A percentile compares a stretch with the other conserved stretches of the same genome.
Evolutionary conservation across 2,113 vertebrate species (phyloP).

Genomic region (Aphelocoma coerulescens): DNA sequence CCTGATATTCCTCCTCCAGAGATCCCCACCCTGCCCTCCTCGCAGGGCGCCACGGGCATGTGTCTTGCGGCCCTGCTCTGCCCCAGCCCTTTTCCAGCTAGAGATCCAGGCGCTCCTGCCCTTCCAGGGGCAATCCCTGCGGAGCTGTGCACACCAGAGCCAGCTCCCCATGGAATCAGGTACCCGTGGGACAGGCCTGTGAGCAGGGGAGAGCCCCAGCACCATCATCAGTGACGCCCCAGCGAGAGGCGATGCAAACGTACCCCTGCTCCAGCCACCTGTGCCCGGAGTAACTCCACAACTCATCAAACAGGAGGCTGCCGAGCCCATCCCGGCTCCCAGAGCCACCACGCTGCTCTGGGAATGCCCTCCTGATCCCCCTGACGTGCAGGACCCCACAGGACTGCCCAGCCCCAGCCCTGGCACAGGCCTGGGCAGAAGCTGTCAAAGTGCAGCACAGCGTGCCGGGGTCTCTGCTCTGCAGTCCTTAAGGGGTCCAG

Average conservation of each 20-base stretch:
- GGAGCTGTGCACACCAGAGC: neutral
- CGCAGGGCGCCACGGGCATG: neutral
- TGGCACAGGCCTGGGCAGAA: neutral
- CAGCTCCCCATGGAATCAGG: neutral
- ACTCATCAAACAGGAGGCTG: neutral
- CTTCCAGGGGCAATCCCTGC: neutral
- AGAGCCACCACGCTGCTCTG: fast-evolving
- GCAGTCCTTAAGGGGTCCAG: neutral
- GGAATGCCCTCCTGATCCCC: neutral
- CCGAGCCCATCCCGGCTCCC: neutral
- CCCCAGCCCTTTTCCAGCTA: neutral
- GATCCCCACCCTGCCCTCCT: neutral
- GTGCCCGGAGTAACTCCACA: neutral
- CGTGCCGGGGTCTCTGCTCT: neutral
- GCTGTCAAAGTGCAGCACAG: neutral
- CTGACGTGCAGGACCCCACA: fast-evolving
- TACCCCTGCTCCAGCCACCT: neutral
- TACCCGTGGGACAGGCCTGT: neutral
- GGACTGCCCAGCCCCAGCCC: neutral
- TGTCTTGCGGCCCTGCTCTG: neutral
- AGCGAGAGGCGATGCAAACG: neutral
- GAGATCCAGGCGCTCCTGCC: neutral
- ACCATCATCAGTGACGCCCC: neutral
- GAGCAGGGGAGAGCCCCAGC: neutral
- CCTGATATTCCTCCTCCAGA: neutral